Conservation (phyloP, 1,140 invertebrate genomes). For the Bombus waltoni region DNA sequence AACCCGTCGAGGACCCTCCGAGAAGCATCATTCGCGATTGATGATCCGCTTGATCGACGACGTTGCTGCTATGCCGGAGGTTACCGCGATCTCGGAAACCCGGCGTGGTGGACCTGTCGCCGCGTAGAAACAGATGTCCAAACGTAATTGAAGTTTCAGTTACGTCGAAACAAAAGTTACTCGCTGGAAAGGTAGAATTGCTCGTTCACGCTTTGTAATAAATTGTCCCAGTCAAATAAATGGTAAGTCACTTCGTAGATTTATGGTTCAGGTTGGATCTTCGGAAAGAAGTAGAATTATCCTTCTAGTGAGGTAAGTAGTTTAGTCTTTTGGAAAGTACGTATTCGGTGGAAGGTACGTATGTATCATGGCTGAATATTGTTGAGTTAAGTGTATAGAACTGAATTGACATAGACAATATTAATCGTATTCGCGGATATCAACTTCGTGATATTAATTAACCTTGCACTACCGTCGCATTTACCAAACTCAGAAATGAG, state of each 20-base stretch:
- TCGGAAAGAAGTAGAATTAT: background rate
- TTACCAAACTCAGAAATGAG: background rate
- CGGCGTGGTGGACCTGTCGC: background rate
- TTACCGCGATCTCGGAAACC: background rate
- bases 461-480: background rate
- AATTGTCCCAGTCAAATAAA: background rate
- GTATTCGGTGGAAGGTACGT: too few relatives aligned
- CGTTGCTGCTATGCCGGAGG: background rate
- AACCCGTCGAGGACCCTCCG: constrained; percentile 36
- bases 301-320: background rate
- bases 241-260: background rate
- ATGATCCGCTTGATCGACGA: constrained; percentile 16
- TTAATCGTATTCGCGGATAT: background rate
- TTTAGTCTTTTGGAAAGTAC: too few relatives aligned
- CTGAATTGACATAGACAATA: too few relatives aligned
- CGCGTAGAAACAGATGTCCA: constrained; percentile 16
- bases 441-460: background rate
- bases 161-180: background rate
- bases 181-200: background rate
- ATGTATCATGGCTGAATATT: too few relatives aligned
- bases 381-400: too few relatives aligned
- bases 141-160: constrained; percentile 7
- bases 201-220: too few relatives aligned
- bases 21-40: constrained; percentile 32
- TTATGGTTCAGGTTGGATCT: background rate